Percentiles rank a stretch among this genome's conserved stretches.
Evolutionary conservation across 1,140 invertebrate genomes (phyloP).

Genomic region (Sitodiplosis mosellana): DNA sequence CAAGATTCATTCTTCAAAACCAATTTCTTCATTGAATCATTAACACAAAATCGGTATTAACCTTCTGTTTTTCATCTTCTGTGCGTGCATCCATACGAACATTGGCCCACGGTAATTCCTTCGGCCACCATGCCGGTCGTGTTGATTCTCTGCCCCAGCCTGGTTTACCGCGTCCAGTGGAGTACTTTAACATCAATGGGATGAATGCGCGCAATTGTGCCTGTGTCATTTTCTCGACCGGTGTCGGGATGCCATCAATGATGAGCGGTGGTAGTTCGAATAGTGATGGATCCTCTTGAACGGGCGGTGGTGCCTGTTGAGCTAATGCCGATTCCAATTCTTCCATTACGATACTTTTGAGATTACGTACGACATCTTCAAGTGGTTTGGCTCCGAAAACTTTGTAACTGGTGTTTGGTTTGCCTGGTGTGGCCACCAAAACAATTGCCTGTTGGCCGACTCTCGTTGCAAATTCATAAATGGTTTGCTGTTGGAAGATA

Average conservation of each 20-base stretch:
- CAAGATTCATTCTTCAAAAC: too few species aligned
- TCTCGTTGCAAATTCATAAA: slow-evolving; percentile 91
- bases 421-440: slow-evolving; percentile 89
- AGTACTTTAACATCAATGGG: slow-evolving; percentile 95
- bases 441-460: slow-evolving; percentile 97
- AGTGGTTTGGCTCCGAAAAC: slow-evolving; percentile 94
- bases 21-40: too few species aligned
- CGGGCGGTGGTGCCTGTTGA: slow-evolving; percentile 81
- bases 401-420: slow-evolving; percentile 86
- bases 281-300: slow-evolving; percentile 76
- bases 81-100: slow-evolving; percentile 90
- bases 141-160: slow-evolving; percentile 94
- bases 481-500: slow-evolving; percentile 56
- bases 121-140: slow-evolving; percentile 92
- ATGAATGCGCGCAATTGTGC: slow-evolving; percentile 92
- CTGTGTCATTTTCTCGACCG: slow-evolving; percentile 98
- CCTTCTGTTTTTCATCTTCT: slow-evolving; percentile 94
- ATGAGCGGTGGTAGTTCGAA: slow-evolving; percentile 91
- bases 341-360: slow-evolving; percentile 80
- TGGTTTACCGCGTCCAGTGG: slow-evolving; percentile 86
- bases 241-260: slow-evolving; percentile 94
- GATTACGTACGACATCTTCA: slow-evolving; percentile 86
- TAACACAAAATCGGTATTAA: slow-evolving; percentile 26
- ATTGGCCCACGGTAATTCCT: slow-evolving; percentile 93
- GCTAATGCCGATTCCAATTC: slow-evolving; percentile 83